Base-by-base conservation (phyloP, 2,797 vertebrate species). In the Periophthalmus magnuspinnatus region DNA sequence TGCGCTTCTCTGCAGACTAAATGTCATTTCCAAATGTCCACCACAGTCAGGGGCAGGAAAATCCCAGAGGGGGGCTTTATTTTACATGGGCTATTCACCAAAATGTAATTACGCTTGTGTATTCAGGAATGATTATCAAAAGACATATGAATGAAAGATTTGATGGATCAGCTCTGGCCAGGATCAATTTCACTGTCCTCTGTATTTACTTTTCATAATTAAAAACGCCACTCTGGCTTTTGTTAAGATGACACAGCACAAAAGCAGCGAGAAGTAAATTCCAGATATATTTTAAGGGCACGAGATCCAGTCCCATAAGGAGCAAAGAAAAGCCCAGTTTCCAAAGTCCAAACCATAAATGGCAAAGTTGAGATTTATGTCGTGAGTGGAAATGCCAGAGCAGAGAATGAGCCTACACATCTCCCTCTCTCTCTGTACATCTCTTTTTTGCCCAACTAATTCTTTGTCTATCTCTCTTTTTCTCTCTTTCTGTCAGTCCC, bases 161-260 rank as follows among this genome's bases (percentile, higher is more conserved):
- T 90, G 85, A 78, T 77, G 8, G 67, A 87, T 92, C 90, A 94
- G 91, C 90, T 90, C 67, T 88, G 47, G 81, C 72, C 85, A 1
- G 87, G 88, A 90, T 90, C 87, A 89, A 73, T 67, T 92, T 86
- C 75, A 80, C 72, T 80, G 81, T 87, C 86, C 83, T 81, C 64
- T 47, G 75, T 92, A 91, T 92, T 92, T 93, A 91, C 85, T 68
- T 71, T 81, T 48, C 70, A 65, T 91, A 92, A 95, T 93, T 93
- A 93, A 92, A 91, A 89, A 84, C 72, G 67, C 78, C 75, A 77
- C 56, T 71, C 24, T 1, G 65, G 47, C 19, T 6, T 63, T 50
- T 65, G 17, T 65, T 65, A 32, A 50, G 63, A 65, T 65, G 63
- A 65, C 63, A n/a, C 45, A 65, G 63, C 63, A 33, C 45, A 52